Evolutionary conservation across 2,797 vertebrate genomes (phyloP), one percentile per base, ranked within the genome.

Genomic region (Macroramphosus scolopax): DNA sequence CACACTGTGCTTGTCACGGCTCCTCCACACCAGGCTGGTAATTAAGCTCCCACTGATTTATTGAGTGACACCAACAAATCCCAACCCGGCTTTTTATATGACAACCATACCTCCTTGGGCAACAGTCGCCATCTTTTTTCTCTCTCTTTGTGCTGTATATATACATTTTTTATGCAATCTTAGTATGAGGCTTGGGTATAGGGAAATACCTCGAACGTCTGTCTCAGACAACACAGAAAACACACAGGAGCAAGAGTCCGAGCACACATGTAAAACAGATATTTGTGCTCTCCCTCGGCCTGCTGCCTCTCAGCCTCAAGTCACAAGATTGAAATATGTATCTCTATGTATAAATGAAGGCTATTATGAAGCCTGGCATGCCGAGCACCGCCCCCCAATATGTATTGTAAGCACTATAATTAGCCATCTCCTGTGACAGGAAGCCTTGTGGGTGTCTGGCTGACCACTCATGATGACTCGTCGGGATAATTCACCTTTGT

Each of bases 1-100:
- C 67, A 56, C 63, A 56, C 37, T 63, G 62, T 77, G 83, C 87
- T 89, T 91, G 91, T 93, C 91, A 89, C 80, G 60, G 52, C 85
- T 87, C 86, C 89, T 91, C 84, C 86, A 91, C 92, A 91, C 89
- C 91, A 86, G 89, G 82, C 88, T 89, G 89, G 90, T 93, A 93
- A 95, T 95, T 96, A 95, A 94, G 94, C 91, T 91, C 89, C 91
- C 88, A 91, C 92, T 93, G 94, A 96, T 94, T 95, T 94, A 93
- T 91, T 93, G 92, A 95, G 92, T 95, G 94, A 94, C 93, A 93
- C 88, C 89, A 91, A 92, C 92, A 93, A 92, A 93, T 92, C 92
- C 91, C 93, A 94, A 86, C 89, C 87, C 80, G 73, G 89, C 72
- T 76, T 70, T 91, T 91, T 93, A 94, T 92, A 93, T 90, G 92